phyloP scores from a whole-genome alignment of 2,888 invertebrate genomes.

The Cylloceria caligata region DNA sequence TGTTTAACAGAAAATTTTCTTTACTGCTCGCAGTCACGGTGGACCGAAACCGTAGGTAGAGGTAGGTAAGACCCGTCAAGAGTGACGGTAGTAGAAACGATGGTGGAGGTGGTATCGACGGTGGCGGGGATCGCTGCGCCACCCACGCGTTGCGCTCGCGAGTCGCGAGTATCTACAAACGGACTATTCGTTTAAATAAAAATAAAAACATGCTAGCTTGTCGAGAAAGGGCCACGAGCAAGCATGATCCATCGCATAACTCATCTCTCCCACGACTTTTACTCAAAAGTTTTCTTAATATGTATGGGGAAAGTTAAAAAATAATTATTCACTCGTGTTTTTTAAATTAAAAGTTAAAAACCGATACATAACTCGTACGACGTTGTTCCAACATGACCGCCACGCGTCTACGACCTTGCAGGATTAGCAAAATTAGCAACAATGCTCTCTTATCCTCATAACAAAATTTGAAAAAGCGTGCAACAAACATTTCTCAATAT shows the following conservation, averaged over 20 bases:
- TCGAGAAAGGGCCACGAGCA: background rate
- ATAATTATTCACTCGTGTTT: no score
- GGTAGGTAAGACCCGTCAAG: slow-evolving; percentile 12
- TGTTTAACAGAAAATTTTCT: slow-evolving; percentile 59
- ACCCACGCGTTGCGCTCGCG: background rate
- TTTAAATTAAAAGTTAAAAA: no score
- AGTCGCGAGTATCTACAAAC: background rate
- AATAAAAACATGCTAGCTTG: background rate
- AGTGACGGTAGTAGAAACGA: slow-evolving; percentile 20
- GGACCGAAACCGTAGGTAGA: slow-evolving; percentile 18
- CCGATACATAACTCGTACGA: no score
- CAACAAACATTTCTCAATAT: no score
- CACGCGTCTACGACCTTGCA: no score
- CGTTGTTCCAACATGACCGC: no score
- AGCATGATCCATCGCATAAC: background rate
- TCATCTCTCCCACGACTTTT: background rate
- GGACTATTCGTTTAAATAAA: background rate
- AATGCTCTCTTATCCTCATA: no score
- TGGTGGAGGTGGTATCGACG: background rate
- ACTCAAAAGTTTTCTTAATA: background rate
- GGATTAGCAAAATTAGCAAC: no score
- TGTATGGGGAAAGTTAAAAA: no score
- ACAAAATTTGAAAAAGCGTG: no score
- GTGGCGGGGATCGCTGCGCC: background rate
- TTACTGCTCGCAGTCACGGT: background rate